Percentiles rank a stretch among this genome's conserved stretches.
phyloP scores from a whole-genome alignment of 2,888 invertebrate genomes.

The Eulithis testata region DNA sequence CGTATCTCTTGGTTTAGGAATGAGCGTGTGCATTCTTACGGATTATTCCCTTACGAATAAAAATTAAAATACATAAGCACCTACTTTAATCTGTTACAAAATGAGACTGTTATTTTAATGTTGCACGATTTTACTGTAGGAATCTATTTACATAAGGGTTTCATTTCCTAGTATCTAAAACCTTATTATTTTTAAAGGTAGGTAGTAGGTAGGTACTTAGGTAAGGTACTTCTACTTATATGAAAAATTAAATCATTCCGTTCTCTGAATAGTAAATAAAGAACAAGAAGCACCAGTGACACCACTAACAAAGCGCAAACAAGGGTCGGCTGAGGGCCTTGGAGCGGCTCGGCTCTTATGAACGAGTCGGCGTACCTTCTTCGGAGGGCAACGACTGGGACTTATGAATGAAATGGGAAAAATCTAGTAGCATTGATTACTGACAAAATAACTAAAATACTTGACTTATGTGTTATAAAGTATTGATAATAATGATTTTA shows the following conservation, averaged over 20 bases:
- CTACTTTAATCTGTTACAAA: too few species aligned
- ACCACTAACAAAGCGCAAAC: constrained; percentile 40
- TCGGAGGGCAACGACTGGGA: constrained; percentile 33
- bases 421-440: background rate
- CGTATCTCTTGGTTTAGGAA: constrained; percentile 15
- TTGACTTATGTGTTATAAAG: too few species aligned
- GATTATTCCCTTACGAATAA: background rate
- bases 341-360: constrained; percentile 32
- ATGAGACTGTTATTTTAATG: too few species aligned
- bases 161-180: background rate
- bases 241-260: background rate
- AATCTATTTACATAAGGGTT: too few species aligned
- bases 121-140: too few species aligned
- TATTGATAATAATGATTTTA: too few species aligned
- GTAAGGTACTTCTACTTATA: too few species aligned
- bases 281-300: constrained; percentile 28
- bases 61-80: background rate
- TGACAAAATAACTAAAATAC: too few species aligned
- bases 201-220: background rate
- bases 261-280: constrained; percentile 20
- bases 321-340: constrained; percentile 36
- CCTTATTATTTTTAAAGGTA: background rate
- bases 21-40: background rate
- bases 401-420: constrained; percentile 26
- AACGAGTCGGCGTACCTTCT: constrained; percentile 19